A percentile compares a stretch with the other conserved stretches of the same genome.
Evolutionary conservation across 2,797 vertebrate genomes (phyloP).

Genomic region (Pipistrellus kuhlii): DNA sequence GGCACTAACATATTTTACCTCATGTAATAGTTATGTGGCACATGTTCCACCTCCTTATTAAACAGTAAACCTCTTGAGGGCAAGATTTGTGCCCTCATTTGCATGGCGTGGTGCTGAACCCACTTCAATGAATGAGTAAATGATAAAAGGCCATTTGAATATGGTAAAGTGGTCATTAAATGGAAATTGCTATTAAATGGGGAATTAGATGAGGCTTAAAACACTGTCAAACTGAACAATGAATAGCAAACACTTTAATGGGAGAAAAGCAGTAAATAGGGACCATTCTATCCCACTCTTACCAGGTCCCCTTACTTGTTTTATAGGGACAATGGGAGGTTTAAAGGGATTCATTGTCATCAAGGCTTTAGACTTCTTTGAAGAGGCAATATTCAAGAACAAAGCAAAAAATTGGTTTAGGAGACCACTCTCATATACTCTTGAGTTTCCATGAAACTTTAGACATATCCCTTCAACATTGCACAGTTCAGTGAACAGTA

Average conservation of each 20-base stretch:
- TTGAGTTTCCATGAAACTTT: not conserved
- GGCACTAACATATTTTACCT: not conserved
- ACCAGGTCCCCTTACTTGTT: not conserved
- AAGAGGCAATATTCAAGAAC: conserved; percentile 37
- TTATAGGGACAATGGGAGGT: not conserved
- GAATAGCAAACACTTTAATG: conserved; percentile 23
- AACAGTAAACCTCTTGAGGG: not conserved
- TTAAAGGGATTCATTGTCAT: conserved; percentile 27
- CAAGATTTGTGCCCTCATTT: conserved; percentile 14
- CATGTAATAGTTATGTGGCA: not conserved
- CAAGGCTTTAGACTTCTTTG: not conserved
- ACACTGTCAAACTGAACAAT: conserved; percentile 13
- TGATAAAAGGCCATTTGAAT: conserved; percentile 44
- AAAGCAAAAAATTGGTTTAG: conserved; percentile 12
- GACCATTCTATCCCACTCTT: not conserved
- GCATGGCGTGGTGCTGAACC: not conserved
- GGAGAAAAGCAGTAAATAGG: not conserved
- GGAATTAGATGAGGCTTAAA: conserved; percentile 22
- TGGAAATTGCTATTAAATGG: conserved; percentile 37
- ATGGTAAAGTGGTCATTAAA: not conserved
- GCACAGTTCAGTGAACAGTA: not conserved
- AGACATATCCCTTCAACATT: not conserved
- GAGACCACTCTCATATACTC: not conserved
- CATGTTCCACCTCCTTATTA: not conserved
- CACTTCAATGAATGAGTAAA: conserved; percentile 18